Conservation (phyloP, 2,888 invertebrate genomes). For the Tethea ocularis region DNA sequence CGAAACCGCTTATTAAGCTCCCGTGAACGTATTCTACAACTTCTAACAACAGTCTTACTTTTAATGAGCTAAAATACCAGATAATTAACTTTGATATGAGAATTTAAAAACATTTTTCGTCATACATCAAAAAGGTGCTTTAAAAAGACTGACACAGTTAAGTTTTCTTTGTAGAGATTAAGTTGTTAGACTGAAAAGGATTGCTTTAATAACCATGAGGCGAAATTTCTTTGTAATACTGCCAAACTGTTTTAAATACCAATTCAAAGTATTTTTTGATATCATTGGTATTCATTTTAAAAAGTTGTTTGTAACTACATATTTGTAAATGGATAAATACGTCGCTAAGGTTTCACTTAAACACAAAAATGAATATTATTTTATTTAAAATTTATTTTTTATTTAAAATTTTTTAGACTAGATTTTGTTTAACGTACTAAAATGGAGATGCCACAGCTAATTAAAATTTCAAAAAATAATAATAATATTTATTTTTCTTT, state of each 20-base stretch:
- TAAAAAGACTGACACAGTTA: neutral
- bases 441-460: too few species aligned
- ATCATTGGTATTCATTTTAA: neutral
- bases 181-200: neutral
- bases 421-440: neutral
- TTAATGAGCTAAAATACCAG: constrained; percentile 40
- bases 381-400: neutral
- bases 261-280: neutral
- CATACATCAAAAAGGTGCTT: neutral
- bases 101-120: constrained; percentile 23
- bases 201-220: too few species aligned
- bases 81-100: constrained; percentile 34
- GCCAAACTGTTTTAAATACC: neutral
- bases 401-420: neutral
- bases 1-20: constrained; percentile 22
- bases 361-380: neutral
- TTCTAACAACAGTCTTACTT: constrained; percentile 34
- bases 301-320: neutral
- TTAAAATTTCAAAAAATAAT: too few species aligned
- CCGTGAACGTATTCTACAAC: constrained; percentile 32
- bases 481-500: too few species aligned
- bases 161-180: neutral
- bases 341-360: too few species aligned
- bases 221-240: neutral
- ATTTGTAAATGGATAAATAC: neutral